Conservation (phyloP, 2,113 vertebrate genomes). For the Tachycineta bicolor region DNA sequence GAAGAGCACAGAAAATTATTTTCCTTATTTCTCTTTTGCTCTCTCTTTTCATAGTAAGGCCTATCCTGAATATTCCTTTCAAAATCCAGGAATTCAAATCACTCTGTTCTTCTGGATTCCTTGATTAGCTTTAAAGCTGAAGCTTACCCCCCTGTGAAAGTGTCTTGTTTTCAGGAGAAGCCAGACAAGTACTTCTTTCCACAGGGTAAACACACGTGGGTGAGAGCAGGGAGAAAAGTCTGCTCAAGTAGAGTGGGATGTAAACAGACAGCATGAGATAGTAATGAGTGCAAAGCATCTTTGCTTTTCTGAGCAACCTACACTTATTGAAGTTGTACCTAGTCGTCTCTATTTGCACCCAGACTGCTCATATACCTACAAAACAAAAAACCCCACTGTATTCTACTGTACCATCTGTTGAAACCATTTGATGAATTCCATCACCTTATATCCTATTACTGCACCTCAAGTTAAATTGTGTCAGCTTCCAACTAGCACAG, state of each 20-base stretch:
- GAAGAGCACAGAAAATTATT: background rate
- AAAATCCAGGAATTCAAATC: background rate
- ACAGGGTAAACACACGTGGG: background rate
- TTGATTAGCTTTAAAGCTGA: background rate
- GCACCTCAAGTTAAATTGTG: background rate
- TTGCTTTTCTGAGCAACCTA: background rate
- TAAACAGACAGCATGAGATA: background rate
- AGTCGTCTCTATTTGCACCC: background rate
- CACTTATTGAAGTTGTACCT: background rate
- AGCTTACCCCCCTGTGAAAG: background rate
- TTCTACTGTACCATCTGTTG: background rate
- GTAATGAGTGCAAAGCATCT: background rate
- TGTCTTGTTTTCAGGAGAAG: background rate
- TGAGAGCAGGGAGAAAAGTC: background rate
- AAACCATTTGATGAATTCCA: background rate
- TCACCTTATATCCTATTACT: background rate
- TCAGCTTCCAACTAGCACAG: background rate
- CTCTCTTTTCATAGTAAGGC: background rate
- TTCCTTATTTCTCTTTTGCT: background rate
- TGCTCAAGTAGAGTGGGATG: background rate
- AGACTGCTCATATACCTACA: background rate
- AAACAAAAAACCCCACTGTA: background rate
- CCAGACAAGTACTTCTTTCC: background rate
- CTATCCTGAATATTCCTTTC: background rate
- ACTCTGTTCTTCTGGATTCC: background rate